phyloP scores from a whole-genome alignment of 2,888 invertebrate species.

The Drosophila antonietae region DNA sequence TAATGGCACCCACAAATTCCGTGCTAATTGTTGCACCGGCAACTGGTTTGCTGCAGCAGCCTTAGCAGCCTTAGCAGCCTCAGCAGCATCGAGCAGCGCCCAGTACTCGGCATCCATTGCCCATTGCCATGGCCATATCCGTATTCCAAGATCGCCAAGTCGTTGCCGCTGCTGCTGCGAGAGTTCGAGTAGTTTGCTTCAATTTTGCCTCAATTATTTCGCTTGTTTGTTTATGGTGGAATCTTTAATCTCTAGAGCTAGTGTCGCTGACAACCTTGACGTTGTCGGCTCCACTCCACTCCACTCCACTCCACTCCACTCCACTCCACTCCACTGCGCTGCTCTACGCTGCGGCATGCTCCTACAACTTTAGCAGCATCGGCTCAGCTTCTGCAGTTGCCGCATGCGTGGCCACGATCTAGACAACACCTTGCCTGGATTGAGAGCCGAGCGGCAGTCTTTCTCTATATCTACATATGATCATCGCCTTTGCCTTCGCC shows the following conservation, averaged over 20 bases:
- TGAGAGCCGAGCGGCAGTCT: slow-evolving; percentile 27
- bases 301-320: too few species aligned
- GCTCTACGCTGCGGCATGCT: slow-evolving; percentile 24
- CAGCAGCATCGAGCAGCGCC: not conserved
- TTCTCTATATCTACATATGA: slow-evolving; percentile 57
- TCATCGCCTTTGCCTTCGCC: slow-evolving; percentile 31
- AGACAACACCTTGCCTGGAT: slow-evolving; percentile 65
- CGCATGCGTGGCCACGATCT: slow-evolving; percentile 74
- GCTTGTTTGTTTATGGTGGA: slow-evolving; percentile 81
- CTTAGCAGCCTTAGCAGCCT: not conserved
- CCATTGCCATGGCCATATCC: slow-evolving; percentile 60
- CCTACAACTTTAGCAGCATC: slow-evolving; percentile 29
- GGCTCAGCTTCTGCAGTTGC: slow-evolving; percentile 42
- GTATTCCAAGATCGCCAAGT: slow-evolving; percentile 52
- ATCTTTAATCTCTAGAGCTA: slow-evolving; percentile 76
- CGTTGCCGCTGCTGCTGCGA: slow-evolving; percentile 20
- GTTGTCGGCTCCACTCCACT: slow-evolving; percentile 14
- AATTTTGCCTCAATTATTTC: slow-evolving; percentile 82
- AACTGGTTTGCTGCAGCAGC: slow-evolving; percentile 59
- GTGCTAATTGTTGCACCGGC: slow-evolving; percentile 77
- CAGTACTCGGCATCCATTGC: slow-evolving; percentile 13
- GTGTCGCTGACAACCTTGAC: slow-evolving; percentile 71
- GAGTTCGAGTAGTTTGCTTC: slow-evolving; percentile 70
- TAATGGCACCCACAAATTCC: slow-evolving; percentile 81
- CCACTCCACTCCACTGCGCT: too few species aligned